Evolutionary conservation across 2,797 vertebrate genomes (phyloP).

Genomic region (Chaunax sp.): DNA sequence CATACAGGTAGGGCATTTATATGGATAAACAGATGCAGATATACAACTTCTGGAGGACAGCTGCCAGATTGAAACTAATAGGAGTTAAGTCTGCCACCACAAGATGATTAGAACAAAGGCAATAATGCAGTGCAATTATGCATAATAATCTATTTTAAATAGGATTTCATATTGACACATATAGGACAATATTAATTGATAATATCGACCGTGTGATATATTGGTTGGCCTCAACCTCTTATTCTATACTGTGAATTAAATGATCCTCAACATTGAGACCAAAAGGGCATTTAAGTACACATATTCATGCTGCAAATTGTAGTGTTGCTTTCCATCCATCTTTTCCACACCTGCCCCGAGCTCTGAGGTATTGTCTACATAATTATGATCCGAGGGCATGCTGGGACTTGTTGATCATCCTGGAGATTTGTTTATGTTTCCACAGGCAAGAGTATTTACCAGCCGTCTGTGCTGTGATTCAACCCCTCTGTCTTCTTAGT

Average conservation of each 20-base stretch:
- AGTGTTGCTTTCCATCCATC: constrained; percentile 8
- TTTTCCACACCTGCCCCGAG: constrained; percentile 36
- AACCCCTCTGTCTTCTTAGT: constrained; percentile 41
- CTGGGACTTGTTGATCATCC: constrained; percentile 43
- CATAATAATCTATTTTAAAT: no score
- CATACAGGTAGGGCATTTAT: neutral
- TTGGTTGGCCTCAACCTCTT: neutral
- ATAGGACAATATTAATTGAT: neutral
- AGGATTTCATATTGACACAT: neutral
- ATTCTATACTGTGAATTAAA: constrained; percentile 33
- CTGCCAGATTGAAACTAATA: constrained; percentile 52
- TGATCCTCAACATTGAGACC: constrained; percentile 11
- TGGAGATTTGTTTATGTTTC: constrained; percentile 47
- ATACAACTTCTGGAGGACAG: constrained; percentile 12
- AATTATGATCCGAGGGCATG: constrained; percentile 47
- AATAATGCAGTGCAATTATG: no score
- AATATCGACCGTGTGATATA: neutral
- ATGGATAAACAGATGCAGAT: neutral
- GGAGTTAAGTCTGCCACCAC: constrained; percentile 18
- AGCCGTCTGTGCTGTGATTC: constrained; percentile 51
- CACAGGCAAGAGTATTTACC: constrained; percentile 45
- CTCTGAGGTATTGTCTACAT: constrained; percentile 22
- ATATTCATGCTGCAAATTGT: constrained; percentile 45
- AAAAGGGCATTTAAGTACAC: constrained; percentile 52
- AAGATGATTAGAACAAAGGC: neutral